Base-by-base conservation (phyloP, 2,797 vertebrate species). In the Vipera latastei region DNA sequence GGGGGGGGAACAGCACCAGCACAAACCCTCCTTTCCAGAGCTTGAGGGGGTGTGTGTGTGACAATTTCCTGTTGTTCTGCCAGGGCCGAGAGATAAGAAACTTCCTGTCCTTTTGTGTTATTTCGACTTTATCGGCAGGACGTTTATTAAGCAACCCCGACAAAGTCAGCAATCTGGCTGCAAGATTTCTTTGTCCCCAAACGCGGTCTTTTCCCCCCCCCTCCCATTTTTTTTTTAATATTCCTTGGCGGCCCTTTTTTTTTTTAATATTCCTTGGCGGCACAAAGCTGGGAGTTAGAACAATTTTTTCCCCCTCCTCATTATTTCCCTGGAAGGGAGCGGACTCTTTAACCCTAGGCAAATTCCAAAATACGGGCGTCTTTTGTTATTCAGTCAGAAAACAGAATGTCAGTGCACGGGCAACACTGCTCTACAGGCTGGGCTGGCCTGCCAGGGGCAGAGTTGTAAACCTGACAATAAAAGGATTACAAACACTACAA, bases 111-210 rank as follows among this genome's bases (percentile, higher is more conserved):
- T 95, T 97, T 96, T 94, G 95, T 96, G 96, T 96, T 97, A 96
- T 96, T 96, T 97, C 94, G 89, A 97, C 95, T 97, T 97, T 97
- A 97, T 97, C 97, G 97, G 97, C 95, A 94, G 91, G 78, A 93
- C 94, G 92, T 96, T 98, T 98, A 97, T 97, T 97, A 97, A 97
- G 97, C 93, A 93, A 90, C 92, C 92, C 95, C 92, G 25, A 92
- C 28, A 95, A 96, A 87, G 94, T 94, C 94, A 93, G 96, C 90
- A 95, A 95, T 95, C 97, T 96, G 91, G 93, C 92, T 92, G 94
- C 65, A 22, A 2, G 60, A 90, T 57, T 93, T 94, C 95, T 57
- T 94, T 96, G 93, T 92, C 85, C 63, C 85, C 73, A 96, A 93
- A 88, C 94, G 95, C 89, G 91, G 91, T 93, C 65, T 18, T n/a